Evolutionary conservation across 2,888 invertebrate species (phyloP), one percentile per base, ranked within the genome.

Genomic region (Poecilobothrus nobilitatus): DNA sequence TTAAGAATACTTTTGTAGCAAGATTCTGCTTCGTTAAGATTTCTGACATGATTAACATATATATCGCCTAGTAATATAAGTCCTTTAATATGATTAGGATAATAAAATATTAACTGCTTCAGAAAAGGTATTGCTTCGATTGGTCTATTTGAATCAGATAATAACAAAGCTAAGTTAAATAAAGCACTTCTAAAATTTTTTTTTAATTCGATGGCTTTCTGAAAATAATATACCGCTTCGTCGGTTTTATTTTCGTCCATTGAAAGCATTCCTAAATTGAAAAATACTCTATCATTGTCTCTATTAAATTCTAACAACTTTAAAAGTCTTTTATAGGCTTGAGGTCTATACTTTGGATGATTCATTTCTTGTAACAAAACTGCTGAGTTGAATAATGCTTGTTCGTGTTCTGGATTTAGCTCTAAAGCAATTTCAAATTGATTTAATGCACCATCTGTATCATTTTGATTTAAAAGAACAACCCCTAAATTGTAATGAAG

Each of bases 401-500:
- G 95, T 78, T 95, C 93, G 79, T 97, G 97, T 74, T 96, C 94
- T 0, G 97, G 96, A 81, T 96, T 93, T 76, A 94, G 85, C 78
- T 93, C 92, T 67, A 97, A 83, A 0, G 97, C 97, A 81, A 94
- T 94, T 81, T 97, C 95, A 76, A 97, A 87, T 80, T 95, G 94
- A 0, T 92, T 91, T 68, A 95, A 84, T 0, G 97, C 97, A 82
- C 95, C 93, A 0, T 91, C 90, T 0, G 93, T 91, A 80, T 95
- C 93, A 64, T 94, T 93, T 83, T 95, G 93, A 79, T 97, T 96
- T 73, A 97, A 83, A 72, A 94, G 90, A 0, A 97, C 97, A 22
- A 97, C 97, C 44, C 97, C 97, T 73, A 97, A 71, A 80, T 95
- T 95, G 79, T 95, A 95, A 81, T 95, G 95, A 76, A 95, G 95